A percentile compares a stretch with the other conserved stretches of the same genome.
Conservation (phyloP, 92 coral and sea anemone species). For the Hydrozoanthus gracilis region DNA sequence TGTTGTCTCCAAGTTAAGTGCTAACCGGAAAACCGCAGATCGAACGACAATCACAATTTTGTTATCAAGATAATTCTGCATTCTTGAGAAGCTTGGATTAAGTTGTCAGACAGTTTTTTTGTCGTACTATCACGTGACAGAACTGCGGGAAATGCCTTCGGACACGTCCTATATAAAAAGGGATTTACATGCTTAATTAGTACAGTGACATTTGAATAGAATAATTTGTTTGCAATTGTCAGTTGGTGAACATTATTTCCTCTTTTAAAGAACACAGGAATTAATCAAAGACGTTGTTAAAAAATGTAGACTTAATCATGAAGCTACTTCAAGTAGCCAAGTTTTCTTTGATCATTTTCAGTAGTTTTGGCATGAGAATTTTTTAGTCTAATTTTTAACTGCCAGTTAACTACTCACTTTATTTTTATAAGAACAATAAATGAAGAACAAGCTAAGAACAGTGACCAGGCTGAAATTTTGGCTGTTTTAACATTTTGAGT, state of each 20-base stretch:
- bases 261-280: neutral
- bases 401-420: too few species aligned
- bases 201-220: neutral
- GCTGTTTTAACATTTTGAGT: too few species aligned
- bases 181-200: constrained; percentile 35
- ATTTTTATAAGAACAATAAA: too few species aligned
- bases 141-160: neutral
- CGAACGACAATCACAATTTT: constrained; percentile 10
- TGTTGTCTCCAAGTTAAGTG: neutral
- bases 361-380: too few species aligned
- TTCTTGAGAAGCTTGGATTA: constrained; percentile 13
- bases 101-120: neutral
- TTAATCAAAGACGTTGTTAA: too few species aligned
- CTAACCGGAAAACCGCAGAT: constrained; percentile 40
- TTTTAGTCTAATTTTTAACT: too few species aligned
- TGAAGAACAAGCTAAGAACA: too few species aligned
- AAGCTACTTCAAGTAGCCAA: too few species aligned
- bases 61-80: neutral
- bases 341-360: too few species aligned
- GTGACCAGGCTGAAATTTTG: too few species aligned
- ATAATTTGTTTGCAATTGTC: neutral
- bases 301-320: too few species aligned
- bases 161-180: neutral
- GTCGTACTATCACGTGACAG: constrained; percentile 5
- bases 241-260: neutral